Evolutionary conservation across 1,140 invertebrate genomes (phyloP).

Genomic region (Drosophila saltans): DNA sequence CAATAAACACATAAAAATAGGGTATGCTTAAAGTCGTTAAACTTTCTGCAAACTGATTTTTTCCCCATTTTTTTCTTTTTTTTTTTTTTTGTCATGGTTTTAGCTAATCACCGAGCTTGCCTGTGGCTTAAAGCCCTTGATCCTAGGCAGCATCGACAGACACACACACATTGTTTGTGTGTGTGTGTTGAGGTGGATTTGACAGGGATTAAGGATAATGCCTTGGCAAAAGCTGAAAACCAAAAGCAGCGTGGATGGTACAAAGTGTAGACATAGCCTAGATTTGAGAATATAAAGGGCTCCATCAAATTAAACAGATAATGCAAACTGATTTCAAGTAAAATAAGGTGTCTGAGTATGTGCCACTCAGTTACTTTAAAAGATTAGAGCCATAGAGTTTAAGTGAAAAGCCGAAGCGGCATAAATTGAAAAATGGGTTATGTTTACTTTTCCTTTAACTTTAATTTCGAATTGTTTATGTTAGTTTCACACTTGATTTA

Average conservation of each 20-base stretch:
- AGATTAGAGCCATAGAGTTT: background rate
- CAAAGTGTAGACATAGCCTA: slow-evolving; percentile 8
- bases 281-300: background rate
- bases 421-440: too few relatives aligned
- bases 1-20: too few relatives aligned
- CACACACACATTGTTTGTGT: slow-evolving; percentile 30
- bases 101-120: slow-evolving; percentile 47
- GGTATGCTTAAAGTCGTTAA: too few relatives aligned
- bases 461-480: background rate
- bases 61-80: background rate
- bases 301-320: slow-evolving; percentile 11
- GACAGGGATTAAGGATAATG: slow-evolving; percentile 40
- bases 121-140: slow-evolving; percentile 46
- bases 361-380: background rate
- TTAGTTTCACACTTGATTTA: background rate
- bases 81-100: slow-evolving; percentile 4
- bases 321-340: slow-evolving; percentile 19
- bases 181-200: slow-evolving; percentile 34
- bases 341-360: background rate
- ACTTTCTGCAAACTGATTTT: too few relatives aligned
- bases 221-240: slow-evolving; percentile 15
- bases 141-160: slow-evolving; percentile 17
- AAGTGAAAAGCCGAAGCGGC: too few relatives aligned
- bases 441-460: too few relatives aligned
- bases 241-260: background rate